Base-by-base conservation (phyloP, 2,888 invertebrate species). In the Limnephilus auricula region DNA sequence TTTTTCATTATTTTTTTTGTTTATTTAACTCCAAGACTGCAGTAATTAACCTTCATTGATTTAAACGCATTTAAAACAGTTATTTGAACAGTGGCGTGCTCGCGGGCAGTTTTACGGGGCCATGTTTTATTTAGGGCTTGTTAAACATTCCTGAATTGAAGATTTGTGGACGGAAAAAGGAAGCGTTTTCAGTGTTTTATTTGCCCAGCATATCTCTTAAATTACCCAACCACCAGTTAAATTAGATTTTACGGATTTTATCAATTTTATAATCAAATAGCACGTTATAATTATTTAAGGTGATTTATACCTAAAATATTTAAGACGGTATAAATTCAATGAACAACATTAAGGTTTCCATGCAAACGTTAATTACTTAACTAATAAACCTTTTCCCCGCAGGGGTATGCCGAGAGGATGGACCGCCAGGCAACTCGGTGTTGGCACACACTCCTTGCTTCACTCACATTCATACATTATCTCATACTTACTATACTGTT, bases 171-270 rank as follows among this genome's bases (percentile, higher is more conserved):
- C 89, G 86, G 87, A 91, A 91, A 45, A 79, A 92, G 91, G 82
- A 91, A 91, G 90, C 90, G 34, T 90, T 83, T 90, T 80, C 78
- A 18, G 37, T 92, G 92, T 90, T 92, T 92, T 92, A 90, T 90
- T 92, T 90, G 45, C 78, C 78, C 45, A 40, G 12, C 31, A 79
- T 80, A 88, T 89, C 90, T 79, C 88, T 88, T 92, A 90, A 89
- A 92, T 92, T 92, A 85, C 86, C 32, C 37, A 79, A 86, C 88
- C 83, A 79, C 32, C 78, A 31, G 79, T 85, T 84, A 89, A 89
- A 89, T 85, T 85, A 79, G 45, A 50, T n/a, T 89, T 89, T 40
- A 91, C 65, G 37, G 91, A 89, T 84, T 34, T 84, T 31, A 90
- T 85, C 84, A 65, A 65, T 25, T 65, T 65, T 25, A n/a, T 65